Evolutionary conservation across 2,797 vertebrate genomes (phyloP).

Genomic region (Scarus forsteni): DNA sequence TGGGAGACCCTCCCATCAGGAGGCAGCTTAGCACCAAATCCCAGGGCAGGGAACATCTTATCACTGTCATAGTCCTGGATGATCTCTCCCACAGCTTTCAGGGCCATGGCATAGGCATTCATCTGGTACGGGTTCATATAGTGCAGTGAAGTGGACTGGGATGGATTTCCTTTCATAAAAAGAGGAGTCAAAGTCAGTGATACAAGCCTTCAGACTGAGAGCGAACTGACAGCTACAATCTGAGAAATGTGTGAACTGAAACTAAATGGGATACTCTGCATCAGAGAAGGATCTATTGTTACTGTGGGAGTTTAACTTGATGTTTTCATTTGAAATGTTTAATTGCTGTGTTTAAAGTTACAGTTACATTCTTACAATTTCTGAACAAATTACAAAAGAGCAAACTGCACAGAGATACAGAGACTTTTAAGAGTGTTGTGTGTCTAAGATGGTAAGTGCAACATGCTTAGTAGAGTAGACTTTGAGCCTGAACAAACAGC

Average conservation of each 20-base stretch:
- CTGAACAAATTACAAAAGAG: neutral
- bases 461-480: no score
- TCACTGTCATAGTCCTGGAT: constrained; percentile 98
- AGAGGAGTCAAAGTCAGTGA: constrained; percentile 62
- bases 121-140: constrained; percentile 99
- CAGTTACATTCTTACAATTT: neutral
- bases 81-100: constrained; percentile 96
- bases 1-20: constrained; percentile 95
- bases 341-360: neutral
- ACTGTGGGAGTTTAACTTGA: neutral
- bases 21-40: constrained; percentile 96
- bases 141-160: constrained; percentile 96
- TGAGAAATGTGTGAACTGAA: constrained; percentile 22
- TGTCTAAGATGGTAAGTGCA: no score
- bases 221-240: constrained; percentile 38
- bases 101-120: constrained; percentile 96
- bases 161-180: constrained; percentile 89
- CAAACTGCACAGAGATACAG: no score
- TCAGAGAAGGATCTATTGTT: neutral
- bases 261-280: constrained; percentile 37
- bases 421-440: no score
- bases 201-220: constrained; percentile 44
- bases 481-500: no score
- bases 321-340: neutral
- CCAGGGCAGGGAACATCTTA: constrained; percentile 96